Conservation (phyloP, 2,888 invertebrate species). For the Osmoderma eremita region DNA sequence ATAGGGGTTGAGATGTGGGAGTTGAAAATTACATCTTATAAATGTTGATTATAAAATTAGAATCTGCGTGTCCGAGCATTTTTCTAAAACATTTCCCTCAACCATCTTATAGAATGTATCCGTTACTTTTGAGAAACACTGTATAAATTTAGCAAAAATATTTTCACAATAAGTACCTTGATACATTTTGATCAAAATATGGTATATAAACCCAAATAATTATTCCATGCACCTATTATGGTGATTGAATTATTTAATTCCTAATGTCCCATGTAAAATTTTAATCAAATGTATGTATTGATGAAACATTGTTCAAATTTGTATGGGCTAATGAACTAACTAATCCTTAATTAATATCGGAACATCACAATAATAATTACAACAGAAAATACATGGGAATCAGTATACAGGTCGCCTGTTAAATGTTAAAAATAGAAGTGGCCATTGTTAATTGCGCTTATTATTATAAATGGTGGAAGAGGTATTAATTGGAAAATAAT, state of each 20-base stretch:
- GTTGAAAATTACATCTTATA: too few relatives aligned
- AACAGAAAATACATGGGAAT: conserved; percentile 11
- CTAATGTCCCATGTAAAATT: conserved; percentile 1
- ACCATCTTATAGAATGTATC: too few relatives aligned
- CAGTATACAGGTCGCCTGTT: conserved; percentile 48
- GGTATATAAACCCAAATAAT: too few relatives aligned
- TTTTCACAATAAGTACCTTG: neutral
- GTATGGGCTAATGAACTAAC: conserved; percentile 33
- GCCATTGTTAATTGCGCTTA: conserved; percentile 17
- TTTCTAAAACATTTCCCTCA: too few relatives aligned
- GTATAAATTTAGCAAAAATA: too few relatives aligned
- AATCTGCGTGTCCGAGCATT: too few relatives aligned
- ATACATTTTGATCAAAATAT: too few relatives aligned
- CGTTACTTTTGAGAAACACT: too few relatives aligned
- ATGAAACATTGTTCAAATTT: conserved; percentile 42
- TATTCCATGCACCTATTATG: too few relatives aligned
- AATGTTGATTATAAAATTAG: too few relatives aligned
- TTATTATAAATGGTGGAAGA: conserved; percentile 43
- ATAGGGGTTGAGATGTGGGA: too few relatives aligned
- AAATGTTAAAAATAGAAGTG: conserved; percentile 10
- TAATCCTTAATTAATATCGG: conserved; percentile 10
- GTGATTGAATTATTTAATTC: too few relatives aligned
- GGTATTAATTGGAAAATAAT: conserved; percentile 18
- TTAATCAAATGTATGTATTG: conserved; percentile 45
- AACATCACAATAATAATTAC: neutral